Base-by-base conservation (phyloP, 2,113 vertebrate genomes). In the Trichomycterus rosablanca region DNA sequence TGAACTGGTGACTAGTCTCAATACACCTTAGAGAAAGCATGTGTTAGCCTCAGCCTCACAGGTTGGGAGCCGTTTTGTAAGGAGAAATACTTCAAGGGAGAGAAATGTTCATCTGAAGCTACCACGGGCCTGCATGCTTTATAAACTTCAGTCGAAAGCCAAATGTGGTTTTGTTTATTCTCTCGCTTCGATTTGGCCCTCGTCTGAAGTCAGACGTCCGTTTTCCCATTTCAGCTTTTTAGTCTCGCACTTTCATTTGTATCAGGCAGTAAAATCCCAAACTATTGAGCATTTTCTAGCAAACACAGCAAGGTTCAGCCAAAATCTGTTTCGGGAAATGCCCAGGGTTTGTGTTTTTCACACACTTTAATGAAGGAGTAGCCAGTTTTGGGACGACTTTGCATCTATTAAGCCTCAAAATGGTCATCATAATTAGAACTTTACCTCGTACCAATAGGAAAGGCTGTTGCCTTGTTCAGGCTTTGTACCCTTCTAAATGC, bases 391-490 rank as follows among this genome's bases (percentile, higher is more conserved):
- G 72, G 72, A 72, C 71, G 78, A 79, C 73, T 75, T 69, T 66
- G 71, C 53, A 49, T 45, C 16, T n/a, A n/a, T n/a, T n/a, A n/a
- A n/a, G n/a, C n/a, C n/a, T 45, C 10, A 58, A 67, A 82, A 84
- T 84, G 84, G 81, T 76, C 82, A 84, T 83, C 78, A 84, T 85
- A 86, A 81, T 83, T 53, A 76, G 80, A 77, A 81, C 75, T 83
- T 78, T 78, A 83, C 79, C 75, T 74, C 48, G 75, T 70, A 71
- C 84, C 76, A 82, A 82, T 82, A 71, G 73, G 61, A 81, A 70
- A 80, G 78, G 78, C 83, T 80, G 77, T 80, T 78, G 78, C 80
- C 70, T 62, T 84, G 80, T 86, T 86, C 79, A 80, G 73, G 76
- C 83, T 85, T 86, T 88, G 86, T 86, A 63, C 60, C 67, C 26